Evolutionary conservation across 1,140 invertebrate genomes (phyloP).

Genomic region (Drosophila pallidifrons): DNA sequence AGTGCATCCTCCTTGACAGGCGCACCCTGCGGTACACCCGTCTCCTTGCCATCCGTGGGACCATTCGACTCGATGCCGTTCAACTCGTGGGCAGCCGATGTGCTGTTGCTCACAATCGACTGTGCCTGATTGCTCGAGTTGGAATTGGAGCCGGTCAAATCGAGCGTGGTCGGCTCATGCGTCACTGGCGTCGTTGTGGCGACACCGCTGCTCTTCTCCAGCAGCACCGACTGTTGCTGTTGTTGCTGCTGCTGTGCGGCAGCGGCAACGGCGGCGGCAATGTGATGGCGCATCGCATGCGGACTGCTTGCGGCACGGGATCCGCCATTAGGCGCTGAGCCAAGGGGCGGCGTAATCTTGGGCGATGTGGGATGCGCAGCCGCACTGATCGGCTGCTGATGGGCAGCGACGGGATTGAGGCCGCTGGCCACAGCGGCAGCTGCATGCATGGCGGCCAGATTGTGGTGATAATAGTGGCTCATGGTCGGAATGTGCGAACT

Average conservation of each 20-base stretch:
- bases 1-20: slow-evolving; percentile 54
- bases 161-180: slow-evolving; percentile 77
- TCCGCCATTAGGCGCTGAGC: slow-evolving; percentile 53
- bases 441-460: slow-evolving; percentile 76
- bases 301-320: slow-evolving; percentile 71
- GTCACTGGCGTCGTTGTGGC: slow-evolving; percentile 35
- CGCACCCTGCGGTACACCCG: slow-evolving; percentile 8
- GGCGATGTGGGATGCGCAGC: slow-evolving; percentile 69
- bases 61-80: slow-evolving; percentile 73
- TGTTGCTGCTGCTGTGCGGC: slow-evolving; percentile 51
- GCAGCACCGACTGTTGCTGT: slow-evolving; percentile 50
- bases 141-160: slow-evolving; percentile 80
- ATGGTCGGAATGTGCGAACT: slow-evolving; percentile 79
- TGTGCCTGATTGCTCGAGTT: slow-evolving; percentile 78
- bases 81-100: slow-evolving; percentile 56
- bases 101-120: slow-evolving; percentile 70
- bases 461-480: slow-evolving; percentile 77
- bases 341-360: slow-evolving; percentile 66
- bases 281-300: slow-evolving; percentile 77
- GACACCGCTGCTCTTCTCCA: slow-evolving; percentile 55
- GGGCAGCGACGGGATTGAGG: slow-evolving; percentile 69
- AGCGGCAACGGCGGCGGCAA: slow-evolving; percentile 62
- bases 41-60: slow-evolving; percentile 61
- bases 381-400: slow-evolving; percentile 64
- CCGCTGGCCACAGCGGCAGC: slow-evolving; percentile 67